Base-by-base conservation (phyloP, 2,797 vertebrate genomes). In the Hirundo rustica region DNA sequence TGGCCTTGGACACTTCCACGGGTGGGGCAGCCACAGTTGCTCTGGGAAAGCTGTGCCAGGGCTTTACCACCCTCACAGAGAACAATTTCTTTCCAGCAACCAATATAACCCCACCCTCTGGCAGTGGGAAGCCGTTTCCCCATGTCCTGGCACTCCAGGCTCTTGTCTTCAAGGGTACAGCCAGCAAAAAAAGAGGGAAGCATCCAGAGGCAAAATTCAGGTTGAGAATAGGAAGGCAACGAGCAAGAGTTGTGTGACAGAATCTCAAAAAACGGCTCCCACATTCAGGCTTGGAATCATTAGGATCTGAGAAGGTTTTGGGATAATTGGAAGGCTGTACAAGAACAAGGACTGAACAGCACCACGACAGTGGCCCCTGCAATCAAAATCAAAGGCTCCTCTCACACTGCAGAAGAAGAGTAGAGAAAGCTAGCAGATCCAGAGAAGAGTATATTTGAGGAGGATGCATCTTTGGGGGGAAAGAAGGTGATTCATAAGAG, bases 401-500 rank as follows among this genome's bases (percentile, higher is more conserved):
- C 20, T 86, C 40, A 62, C 30, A 30, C 11, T 70, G 51, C 44
- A 80, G 21, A 80, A 79, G 27, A 45, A 22, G 16, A 83, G 27
- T 10, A 54, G 22, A 38, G 48, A 87, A 87, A 78, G 45, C 22
- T 32, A 81, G 44, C 51, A 70, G 70, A 65, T 18, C 36, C 26
- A 87, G 51, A 60, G 7, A 10, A 44, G 20, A 32, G 26, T 22
- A 2, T 26, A 50, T 73, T 1, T 50, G 51, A 70, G 51, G 55
- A 80, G 9, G 21, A 82, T 22, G 30, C 45, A 70, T 57, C 21
- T 83, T 76, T 58, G 29, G 12, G 50, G 55, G n/a, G 19, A 70
- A 78, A 90, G 48, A 73, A 90, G 65, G 51, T 45, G 57, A 88
- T 91, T 87, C 78, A 23, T 27, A 58, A 79, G 40, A 92, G 79